Percentiles rank a stretch among this genome's conserved stretches.
phyloP scores from a whole-genome alignment of 2,888 invertebrate genomes.

The Ditula angustiorana region DNA sequence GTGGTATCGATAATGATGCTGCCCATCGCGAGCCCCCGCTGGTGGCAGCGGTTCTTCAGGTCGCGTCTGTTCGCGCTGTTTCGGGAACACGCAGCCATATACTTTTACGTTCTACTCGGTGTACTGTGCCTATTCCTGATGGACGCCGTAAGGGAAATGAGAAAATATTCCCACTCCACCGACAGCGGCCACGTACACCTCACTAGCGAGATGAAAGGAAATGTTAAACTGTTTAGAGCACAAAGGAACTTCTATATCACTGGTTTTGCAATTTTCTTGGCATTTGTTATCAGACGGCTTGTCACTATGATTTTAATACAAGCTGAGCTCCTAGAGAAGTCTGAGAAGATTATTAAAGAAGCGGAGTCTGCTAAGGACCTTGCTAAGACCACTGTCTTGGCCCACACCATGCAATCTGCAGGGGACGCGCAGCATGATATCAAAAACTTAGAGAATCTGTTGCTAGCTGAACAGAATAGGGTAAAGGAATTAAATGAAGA shows the following conservation, averaged over 20 bases:
- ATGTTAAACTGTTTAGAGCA: conserved; percentile 90
- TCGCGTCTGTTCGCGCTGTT: conserved; percentile 88
- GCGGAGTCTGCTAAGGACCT: conserved; percentile 86
- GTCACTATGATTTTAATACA: conserved; percentile 87
- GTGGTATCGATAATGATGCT: conserved; percentile 87
- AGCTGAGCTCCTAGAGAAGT: conserved; percentile 86
- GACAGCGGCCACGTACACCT: conserved; percentile 75
- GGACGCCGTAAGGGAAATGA: conserved; percentile 90
- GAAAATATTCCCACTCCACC: conserved; percentile 86
- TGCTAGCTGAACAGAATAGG: conserved; percentile 57
- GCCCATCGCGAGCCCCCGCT: conserved; percentile 89
- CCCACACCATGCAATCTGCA: conserved; percentile 53
- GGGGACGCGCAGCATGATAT: conserved; percentile 51
- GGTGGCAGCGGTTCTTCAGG: conserved; percentile 91
- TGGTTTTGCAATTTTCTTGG: conserved; percentile 90
- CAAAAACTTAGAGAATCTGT: conserved; percentile 54
- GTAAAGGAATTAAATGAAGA: conserved; percentile 60
- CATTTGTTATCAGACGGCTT: conserved; percentile 88
- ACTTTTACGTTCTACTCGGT: conserved; percentile 87
- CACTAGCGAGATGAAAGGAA: conserved; percentile 87
- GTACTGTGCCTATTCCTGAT: conserved; percentile 88
- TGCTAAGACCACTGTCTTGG: conserved; percentile 66
- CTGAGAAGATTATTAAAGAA: conserved; percentile 88
- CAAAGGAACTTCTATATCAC: conserved; percentile 93
- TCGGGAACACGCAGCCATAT: conserved; percentile 87